phyloP scores from a whole-genome alignment of 2,113 vertebrate genomes.

The Prunella fulvescens region DNA sequence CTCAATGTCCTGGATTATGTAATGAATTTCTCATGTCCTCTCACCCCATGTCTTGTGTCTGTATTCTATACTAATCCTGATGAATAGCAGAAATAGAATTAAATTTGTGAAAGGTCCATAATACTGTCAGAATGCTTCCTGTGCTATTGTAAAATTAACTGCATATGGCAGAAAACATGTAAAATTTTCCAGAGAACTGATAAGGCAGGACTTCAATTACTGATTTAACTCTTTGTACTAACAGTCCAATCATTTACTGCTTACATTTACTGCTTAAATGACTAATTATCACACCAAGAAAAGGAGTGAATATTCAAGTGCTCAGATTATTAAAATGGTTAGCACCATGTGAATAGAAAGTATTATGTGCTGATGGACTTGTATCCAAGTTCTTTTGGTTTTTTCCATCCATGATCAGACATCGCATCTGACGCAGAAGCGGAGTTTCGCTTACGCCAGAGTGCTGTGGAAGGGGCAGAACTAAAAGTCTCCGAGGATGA shows the following conservation, averaged over 20 bases:
- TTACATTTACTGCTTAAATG: not conserved
- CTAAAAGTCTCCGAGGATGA: constrained; percentile 67
- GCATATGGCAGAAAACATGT: not conserved
- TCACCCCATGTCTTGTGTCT: not conserved
- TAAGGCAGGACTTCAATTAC: not conserved
- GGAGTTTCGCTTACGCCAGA: constrained; percentile 73
- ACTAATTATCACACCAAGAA: not conserved
- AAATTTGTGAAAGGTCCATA: not conserved
- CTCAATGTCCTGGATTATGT: not conserved
- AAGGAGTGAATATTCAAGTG: not conserved
- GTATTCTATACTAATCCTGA: not conserved
- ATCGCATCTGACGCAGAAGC: constrained; percentile 88
- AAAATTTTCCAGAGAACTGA: not conserved
- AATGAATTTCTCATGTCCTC: not conserved
- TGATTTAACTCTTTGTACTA: not conserved
- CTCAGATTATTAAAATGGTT: not conserved
- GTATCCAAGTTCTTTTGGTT: not conserved
- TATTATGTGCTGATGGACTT: not conserved
- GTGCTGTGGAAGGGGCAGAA: not conserved
- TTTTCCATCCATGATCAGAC: constrained; percentile 62
- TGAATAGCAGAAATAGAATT: not conserved
- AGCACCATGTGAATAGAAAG: not conserved
- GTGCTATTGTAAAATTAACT: not conserved
- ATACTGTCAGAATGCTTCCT: not conserved
- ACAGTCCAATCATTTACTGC: not conserved